Conservation (phyloP, 2,888 invertebrate species). For the Orthonevra nobilis region DNA sequence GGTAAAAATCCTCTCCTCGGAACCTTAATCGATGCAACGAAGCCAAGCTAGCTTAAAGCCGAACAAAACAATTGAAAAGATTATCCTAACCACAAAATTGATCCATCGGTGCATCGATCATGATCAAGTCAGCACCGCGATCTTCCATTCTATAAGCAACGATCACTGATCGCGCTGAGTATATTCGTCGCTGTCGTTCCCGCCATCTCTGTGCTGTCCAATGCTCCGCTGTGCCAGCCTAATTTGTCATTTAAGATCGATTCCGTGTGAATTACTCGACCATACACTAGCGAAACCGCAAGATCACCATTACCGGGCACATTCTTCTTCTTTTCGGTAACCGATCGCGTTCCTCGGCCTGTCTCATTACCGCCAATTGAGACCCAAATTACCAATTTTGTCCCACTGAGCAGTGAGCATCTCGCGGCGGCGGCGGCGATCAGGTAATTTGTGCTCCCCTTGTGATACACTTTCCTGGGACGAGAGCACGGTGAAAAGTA, state of each 20-base stretch:
- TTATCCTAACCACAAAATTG: slow-evolving; percentile 69
- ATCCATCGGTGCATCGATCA: slow-evolving; percentile 62
- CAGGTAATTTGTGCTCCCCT: slow-evolving; percentile 65
- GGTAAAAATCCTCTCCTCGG: slow-evolving; percentile 10
- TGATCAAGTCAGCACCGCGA: slow-evolving; percentile 46
- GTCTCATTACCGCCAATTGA: slow-evolving; percentile 70
- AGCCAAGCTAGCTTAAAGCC: slow-evolving; percentile 9
- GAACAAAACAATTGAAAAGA: slow-evolving; percentile 50
- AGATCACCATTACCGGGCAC: slow-evolving; percentile 39
- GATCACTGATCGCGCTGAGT: slow-evolving; percentile 47
- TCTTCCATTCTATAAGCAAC: slow-evolving; percentile 40
- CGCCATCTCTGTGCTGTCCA: neutral
- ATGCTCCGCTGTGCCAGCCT: slow-evolving; percentile 43
- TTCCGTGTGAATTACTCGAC: slow-evolving; percentile 66
- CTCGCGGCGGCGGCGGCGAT: slow-evolving; percentile 6
- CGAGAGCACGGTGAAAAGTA: slow-evolving; percentile 20
- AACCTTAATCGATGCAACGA: slow-evolving; percentile 52
- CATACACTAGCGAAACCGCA: slow-evolving; percentile 38
- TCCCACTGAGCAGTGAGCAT: slow-evolving; percentile 57
- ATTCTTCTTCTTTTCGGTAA: slow-evolving; percentile 61
- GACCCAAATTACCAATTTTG: slow-evolving; percentile 69
- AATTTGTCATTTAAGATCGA: slow-evolving; percentile 71
- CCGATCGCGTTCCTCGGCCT: slow-evolving; percentile 67
- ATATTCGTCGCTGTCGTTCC: slow-evolving; percentile 5
- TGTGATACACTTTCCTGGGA: slow-evolving; percentile 63